Conservation (phyloP, 2,113 vertebrate species). For the Meriones unguiculatus region DNA sequence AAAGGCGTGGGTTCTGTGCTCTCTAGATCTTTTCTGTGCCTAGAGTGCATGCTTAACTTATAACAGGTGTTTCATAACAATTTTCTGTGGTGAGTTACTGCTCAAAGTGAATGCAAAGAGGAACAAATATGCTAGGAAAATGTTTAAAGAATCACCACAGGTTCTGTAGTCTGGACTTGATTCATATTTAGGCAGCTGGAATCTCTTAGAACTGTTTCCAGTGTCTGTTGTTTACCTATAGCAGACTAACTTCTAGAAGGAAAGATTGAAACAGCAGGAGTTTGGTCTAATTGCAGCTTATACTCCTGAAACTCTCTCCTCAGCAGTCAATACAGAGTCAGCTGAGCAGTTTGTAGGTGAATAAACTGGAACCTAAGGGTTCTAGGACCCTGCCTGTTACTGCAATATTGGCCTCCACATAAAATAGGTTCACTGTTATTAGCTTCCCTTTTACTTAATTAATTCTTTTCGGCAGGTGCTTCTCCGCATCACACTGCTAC, state of each 20-base stretch:
- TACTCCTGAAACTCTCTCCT: neutral
- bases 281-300: neutral
- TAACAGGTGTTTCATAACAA: neutral
- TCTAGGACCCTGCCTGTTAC: neutral
- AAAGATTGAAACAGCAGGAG: neutral
- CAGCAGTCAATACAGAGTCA: no score
- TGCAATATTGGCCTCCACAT: neutral
- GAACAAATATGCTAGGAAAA: neutral
- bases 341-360: neutral
- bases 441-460: neutral
- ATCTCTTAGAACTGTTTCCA: neutral
- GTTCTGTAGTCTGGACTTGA: neutral
- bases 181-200: neutral
- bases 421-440: neutral
- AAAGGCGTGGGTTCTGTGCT: neutral
- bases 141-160: neutral
- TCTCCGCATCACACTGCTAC: neutral
- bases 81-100: constrained; percentile 13
- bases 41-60: neutral
- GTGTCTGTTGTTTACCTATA: constrained; percentile 34
- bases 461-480: neutral
- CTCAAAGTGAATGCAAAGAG: neutral
- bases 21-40: neutral
- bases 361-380: neutral
- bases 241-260: neutral